Evolutionary conservation across 2,797 vertebrate species (phyloP), one percentile per base, ranked within the genome.

Genomic region (Cirrhinus mrigala): DNA sequence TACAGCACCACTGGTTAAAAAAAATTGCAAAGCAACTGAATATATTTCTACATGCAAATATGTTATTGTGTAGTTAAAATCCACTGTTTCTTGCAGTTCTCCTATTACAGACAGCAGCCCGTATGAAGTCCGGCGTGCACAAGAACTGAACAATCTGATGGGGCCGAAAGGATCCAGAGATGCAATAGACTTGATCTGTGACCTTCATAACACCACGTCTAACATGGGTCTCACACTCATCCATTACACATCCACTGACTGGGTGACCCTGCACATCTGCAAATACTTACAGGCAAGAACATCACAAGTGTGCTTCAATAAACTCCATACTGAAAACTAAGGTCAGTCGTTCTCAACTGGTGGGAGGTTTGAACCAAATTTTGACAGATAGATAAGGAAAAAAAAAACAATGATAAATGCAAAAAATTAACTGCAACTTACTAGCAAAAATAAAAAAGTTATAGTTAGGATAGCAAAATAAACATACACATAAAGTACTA

Each of bases 171-270:
- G 91, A 40, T 91, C 90, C 2, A 22, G 66, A 0, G 40, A 85
- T 56, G 93, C 94, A 0, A 33, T 92, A 69, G 94, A 96, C 56
- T 64, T 97, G 89, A 14, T 96, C 77, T 92, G 92, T 18, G 93
- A 95, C 62, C 70, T 94, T 69, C 92, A 97, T 91, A 97, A 96
- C 92, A 97, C 96, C 79, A 97, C 96, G 0, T 86, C 96, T 81
- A 97, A 96, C 92, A 94, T 95, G 96, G 96, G 95, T 33, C 46
- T 95, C 62, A 94, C 94, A 87, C 18, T 97, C 70, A 89, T 97
- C 20, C 33, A 90, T 2, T 88, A 88, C 8, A 78, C 79, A 15
- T 9, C 80, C 44, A 0, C 46, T 1, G 92, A 94, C 70, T 88
- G 86, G 91, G 58, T 96, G 60, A n/a, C 79, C 27, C 27, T 96